phyloP scores from a whole-genome alignment of 2,797 vertebrate genomes.

The Picus viridis region DNA sequence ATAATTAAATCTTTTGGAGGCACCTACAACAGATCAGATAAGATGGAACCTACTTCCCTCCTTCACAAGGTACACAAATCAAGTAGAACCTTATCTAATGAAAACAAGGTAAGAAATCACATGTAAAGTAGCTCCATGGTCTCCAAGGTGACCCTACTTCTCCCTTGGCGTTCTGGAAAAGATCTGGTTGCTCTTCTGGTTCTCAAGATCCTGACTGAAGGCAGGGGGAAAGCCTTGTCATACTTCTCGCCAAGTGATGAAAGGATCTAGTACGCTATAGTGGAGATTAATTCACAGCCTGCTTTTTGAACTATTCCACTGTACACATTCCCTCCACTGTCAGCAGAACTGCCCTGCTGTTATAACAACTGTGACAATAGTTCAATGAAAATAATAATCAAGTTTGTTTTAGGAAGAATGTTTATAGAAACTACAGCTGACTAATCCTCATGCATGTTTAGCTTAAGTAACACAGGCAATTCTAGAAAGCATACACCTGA shows the following conservation, averaged over 20 bases:
- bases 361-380: background rate
- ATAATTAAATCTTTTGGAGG: background rate
- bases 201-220: background rate
- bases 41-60: background rate
- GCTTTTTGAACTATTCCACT: background rate
- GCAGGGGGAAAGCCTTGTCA: background rate
- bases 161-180: background rate
- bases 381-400: background rate
- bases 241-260: background rate
- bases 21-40: background rate
- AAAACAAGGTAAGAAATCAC: background rate
- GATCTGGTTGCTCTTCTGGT: background rate
- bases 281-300: background rate
- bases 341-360: background rate
- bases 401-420: background rate
- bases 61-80: background rate
- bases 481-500: background rate
- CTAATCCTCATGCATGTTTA: background rate
- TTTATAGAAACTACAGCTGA: background rate
- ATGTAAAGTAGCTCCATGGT: background rate
- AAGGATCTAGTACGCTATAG: background rate
- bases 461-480: rapidly evolving
- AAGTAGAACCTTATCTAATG: background rate
- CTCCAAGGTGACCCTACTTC: background rate
- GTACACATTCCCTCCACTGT: background rate